Evolutionary conservation across 1,140 invertebrate species (phyloP).

Genomic region (Eupristina koningsbergeri): DNA sequence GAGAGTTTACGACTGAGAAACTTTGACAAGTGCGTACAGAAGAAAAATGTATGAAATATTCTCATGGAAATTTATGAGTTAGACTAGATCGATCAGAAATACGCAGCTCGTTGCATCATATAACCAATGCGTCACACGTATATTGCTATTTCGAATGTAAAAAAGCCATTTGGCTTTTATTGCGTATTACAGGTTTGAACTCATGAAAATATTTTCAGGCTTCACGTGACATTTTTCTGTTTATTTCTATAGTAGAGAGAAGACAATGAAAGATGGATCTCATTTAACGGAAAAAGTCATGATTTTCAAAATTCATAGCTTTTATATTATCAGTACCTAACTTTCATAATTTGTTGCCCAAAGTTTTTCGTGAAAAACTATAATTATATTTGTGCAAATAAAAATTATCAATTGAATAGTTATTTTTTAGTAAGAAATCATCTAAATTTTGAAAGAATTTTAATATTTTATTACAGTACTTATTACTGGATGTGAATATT

Average conservation of each 20-base stretch:
- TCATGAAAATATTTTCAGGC: conserved; percentile 26
- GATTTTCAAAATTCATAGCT: neutral
- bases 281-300: neutral
- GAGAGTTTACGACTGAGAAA: conserved; percentile 20
- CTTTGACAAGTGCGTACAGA: neutral
- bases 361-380: neutral
- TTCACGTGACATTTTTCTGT: too few species aligned
- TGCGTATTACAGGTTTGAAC: conserved; percentile 23
- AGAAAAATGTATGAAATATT: conserved; percentile 39
- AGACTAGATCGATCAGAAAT: neutral
- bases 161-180: conserved; percentile 29
- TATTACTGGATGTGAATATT: too few species aligned
- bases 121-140: neutral
- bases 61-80: conserved; percentile 26
- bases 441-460: too few species aligned
- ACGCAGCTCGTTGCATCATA: conserved; percentile 7
- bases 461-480: too few species aligned
- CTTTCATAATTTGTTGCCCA: neutral
- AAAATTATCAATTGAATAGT: neutral
- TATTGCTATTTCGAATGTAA: conserved; percentile 12
- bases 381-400: neutral
- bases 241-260: too few species aligned
- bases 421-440: too few species aligned
- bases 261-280: too few species aligned
- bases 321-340: too few species aligned